These are phyloP conservation scores for Grantiella picta DNA, from an alignment of 2,113 vertebrate genomes.

Conservation along the genomic window DNA sequence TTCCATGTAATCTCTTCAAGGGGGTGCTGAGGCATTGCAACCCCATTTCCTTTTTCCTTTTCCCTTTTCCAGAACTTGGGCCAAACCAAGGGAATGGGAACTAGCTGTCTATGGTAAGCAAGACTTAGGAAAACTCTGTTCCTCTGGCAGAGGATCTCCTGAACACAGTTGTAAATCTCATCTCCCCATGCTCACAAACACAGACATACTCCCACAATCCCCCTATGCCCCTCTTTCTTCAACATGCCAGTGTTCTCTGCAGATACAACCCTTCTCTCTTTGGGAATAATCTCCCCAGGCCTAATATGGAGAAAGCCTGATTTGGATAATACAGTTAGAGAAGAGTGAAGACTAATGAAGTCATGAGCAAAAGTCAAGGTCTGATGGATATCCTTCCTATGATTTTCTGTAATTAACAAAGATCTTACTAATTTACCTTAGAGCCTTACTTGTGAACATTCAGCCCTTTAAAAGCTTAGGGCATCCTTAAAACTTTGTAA, in stretches of 20 bases:
- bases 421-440: not conserved
- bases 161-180: not conserved
- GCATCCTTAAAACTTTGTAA: not conserved
- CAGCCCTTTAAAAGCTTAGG: not conserved
- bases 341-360: not conserved
- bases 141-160: not conserved
- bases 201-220: not conserved
- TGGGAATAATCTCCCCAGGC: not conserved
- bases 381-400: not conserved
- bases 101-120: not conserved
- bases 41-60: not conserved
- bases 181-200: not conserved
- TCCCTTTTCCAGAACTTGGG: not conserved
- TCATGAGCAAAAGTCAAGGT: not conserved
- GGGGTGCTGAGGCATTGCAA: not conserved
- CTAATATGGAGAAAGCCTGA: not conserved
- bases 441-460: slow-evolving; percentile 9
- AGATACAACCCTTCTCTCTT: not conserved
- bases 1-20: not conserved
- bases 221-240: not conserved
- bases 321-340: not conserved
- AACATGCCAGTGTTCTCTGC: not conserved
- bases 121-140: not conserved
- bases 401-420: not conserved
- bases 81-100: not conserved